Evolutionary conservation across 1,140 invertebrate species (phyloP), one percentile per base, ranked within the genome.

Genomic region (Venturia canescens): DNA sequence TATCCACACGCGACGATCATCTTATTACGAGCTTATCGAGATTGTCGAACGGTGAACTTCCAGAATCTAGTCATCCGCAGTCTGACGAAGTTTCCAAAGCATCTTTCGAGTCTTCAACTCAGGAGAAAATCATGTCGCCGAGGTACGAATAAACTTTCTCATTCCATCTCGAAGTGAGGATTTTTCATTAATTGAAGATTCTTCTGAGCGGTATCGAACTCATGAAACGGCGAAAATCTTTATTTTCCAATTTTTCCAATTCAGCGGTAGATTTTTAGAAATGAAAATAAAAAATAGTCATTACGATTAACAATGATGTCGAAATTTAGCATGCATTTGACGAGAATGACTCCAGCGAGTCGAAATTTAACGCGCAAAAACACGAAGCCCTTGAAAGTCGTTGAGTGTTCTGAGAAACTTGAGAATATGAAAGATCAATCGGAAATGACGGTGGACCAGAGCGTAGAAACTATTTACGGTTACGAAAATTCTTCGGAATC

Each of bases 281-380:
- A 44, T 44, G 1, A 44, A 44, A 44, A 1, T 11, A 34, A 34
- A 53, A 53, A 53, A 53, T 29, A 29, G 27, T 29, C 9, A n/a
- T 48, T 23, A 50, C 18, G 21, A 74, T 26, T 74, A 44, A 53
- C 23, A 26, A 74, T 74, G 1, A 27, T 7, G 27, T 16, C 4
- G 48, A 44, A 71, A 21, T 48, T 23, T 26, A 74, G 48, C 15
- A 53, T 26, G 7, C 29, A 53, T 29, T 13, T 16, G n/a, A 23
- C 38, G 7, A 74, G 71, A 74, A 27, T 74, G 16, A 74, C 48
- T 50, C 71, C 71, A 18, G 16, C 15, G 48, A 74, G 38, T 74
- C 71, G 26, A 13, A 53, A 74, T 15, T 74, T 74, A 29, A 74
- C 38, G 48, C 50, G 26, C 1, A 74, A 74, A 74, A 74, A 74